These are phyloP conservation scores for Strigamia maritima DNA, from an alignment of 2,888 invertebrate species.

Conservation along the genomic window DNA sequence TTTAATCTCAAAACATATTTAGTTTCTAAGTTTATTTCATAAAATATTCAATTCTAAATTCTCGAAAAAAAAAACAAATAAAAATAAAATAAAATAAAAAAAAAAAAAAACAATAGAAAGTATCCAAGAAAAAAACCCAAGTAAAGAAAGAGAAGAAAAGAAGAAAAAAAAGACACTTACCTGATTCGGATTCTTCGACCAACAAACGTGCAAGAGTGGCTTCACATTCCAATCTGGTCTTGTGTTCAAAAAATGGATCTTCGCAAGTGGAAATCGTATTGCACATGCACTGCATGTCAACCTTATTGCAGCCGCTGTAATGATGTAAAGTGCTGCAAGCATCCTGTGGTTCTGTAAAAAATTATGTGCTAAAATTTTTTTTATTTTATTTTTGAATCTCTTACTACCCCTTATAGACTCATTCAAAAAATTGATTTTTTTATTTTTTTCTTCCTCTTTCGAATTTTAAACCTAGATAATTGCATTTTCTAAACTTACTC, in stretches of 20 bases:
- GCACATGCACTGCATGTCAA: constrained; percentile 36
- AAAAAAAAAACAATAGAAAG: background rate
- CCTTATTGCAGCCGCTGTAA: constrained; percentile 37
- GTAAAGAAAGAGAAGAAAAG: background rate
- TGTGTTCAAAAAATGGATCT: constrained; percentile 37
- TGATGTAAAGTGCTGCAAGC: constrained; percentile 20
- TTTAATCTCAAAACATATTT: no score
- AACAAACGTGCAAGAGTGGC: background rate
- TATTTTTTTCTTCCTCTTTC: background rate
- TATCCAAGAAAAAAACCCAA: background rate
- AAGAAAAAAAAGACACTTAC: background rate
- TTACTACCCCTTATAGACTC: background rate
- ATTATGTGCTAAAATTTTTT: background rate
- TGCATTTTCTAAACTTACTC: background rate
- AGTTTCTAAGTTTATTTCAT: no score
- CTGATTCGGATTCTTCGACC: constrained; percentile 3
- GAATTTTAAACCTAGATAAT: background rate
- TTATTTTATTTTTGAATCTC: background rate
- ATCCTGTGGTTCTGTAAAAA: constrained; percentile 16
- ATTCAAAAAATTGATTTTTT: background rate
- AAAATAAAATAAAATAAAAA: background rate
- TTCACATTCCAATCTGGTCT: background rate
- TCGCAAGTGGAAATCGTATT: constrained; percentile 36
- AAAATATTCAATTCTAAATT: no score
- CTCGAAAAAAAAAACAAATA: no score